Base-by-base conservation (phyloP, 2,113 vertebrate species). In the Numida meleagris region DNA sequence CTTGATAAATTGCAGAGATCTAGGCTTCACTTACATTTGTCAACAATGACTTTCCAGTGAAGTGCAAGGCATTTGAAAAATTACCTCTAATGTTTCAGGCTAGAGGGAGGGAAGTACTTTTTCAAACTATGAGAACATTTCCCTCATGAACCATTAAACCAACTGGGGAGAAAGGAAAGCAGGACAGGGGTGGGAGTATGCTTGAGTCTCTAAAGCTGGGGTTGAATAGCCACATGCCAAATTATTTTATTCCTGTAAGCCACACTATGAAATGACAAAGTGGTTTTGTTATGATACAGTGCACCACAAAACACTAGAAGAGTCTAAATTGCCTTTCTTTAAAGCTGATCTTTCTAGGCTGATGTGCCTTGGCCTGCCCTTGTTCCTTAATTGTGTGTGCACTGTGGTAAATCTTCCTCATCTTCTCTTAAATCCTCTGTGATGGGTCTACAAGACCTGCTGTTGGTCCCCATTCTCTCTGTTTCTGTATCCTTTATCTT, bases 1-100 rank as follows among this genome's bases (percentile, higher is more conserved):
- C 25, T 84, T 96, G 93, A 97, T 91, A 86, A 96, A 96, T 94
- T 91, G 93, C 71, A 78, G 85, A 96, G 76, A 90, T 86, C 65
- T 88, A 78, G 83, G 12, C 45, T 90, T 96, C 92, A 50, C 71
- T 95, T 93, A 66, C 46, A 93, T 94, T 96, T 97, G 93, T 97
- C 95, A 97, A 93, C 80, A 95, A 84, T 31, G 29, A 68, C 89
- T 95, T 97, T 74, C 79, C 80, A 25, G 14, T 43, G 86, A 95
- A 96, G 84, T 86, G 67, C 53, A 96, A 95, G 66, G 42, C 81
- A 93, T 97, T 95, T 97, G 96, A 97, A 96, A 97, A 97, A 97
- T 97, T 68, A 51, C 63, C 68, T 93, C 66, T 95, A 67, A 23
- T 76, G 33, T 88, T 96, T 95, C 94, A 81, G 57, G 19, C 73